These are phyloP conservation scores for Typhlichthys eigenmanni DNA, from an alignment of 2,797 vertebrate genomes.

Conservation along the genomic window DNA sequence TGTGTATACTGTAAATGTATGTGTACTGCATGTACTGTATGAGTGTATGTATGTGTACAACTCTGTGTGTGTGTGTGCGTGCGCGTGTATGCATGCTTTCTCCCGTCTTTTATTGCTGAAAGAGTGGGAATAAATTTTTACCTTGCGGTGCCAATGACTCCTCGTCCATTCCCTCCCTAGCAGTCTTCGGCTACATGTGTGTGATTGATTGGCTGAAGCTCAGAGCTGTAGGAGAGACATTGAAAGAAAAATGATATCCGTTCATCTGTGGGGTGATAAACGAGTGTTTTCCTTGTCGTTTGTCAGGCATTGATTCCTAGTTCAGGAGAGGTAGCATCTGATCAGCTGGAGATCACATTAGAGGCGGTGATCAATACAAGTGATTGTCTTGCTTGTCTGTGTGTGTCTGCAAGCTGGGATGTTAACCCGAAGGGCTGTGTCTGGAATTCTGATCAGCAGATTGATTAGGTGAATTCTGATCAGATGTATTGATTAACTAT, in stretches of 20 bases:
- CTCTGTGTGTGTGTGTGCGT: too few relatives aligned
- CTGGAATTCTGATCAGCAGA: conserved; percentile 70
- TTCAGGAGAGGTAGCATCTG: conserved; percentile 75
- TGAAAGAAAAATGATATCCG: conserved; percentile 77
- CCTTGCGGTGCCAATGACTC: conserved; percentile 53
- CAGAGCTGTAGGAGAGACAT: conserved; percentile 69
- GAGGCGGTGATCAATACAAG: conserved; percentile 70
- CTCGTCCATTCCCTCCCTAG: conserved; percentile 50
- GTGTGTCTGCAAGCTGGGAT: conserved; percentile 7
- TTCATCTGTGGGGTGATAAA: conserved; percentile 76
- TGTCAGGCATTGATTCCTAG: conserved; percentile 74
- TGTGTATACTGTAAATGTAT: too few relatives aligned
- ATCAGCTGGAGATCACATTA: conserved; percentile 77
- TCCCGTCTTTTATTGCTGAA: conserved; percentile 2
- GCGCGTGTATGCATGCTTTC: neutral
- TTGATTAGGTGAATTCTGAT: conserved; percentile 69
- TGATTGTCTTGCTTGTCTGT: conserved; percentile 61
- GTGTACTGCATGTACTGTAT: too few relatives aligned
- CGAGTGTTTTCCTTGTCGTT: conserved; percentile 78
- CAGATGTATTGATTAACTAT: too few relatives aligned
- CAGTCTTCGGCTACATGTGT: conserved; percentile 61
- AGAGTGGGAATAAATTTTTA: conserved; percentile 35
- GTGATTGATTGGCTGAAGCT: conserved; percentile 70
- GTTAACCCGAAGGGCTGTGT: conserved; percentile 56
- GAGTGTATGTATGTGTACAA: too few relatives aligned